Conservation (phyloP, 2,113 vertebrate species). For the Oryzias javanicus region DNA sequence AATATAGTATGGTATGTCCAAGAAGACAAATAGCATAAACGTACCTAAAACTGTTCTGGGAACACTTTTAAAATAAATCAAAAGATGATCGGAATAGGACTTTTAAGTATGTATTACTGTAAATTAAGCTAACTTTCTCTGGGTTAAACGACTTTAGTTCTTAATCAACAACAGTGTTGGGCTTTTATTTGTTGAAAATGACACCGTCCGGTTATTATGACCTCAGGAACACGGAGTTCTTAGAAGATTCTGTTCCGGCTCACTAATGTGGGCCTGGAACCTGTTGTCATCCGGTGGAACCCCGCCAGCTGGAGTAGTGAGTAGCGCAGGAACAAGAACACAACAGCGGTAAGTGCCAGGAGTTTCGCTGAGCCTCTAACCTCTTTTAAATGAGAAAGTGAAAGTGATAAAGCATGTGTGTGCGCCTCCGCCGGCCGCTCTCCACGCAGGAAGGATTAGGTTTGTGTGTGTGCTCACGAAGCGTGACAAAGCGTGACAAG, state of each 20-base stretch:
- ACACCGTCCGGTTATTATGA: too few species aligned
- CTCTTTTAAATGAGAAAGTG: conserved; percentile 55
- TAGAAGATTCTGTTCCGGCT: conserved; percentile 32
- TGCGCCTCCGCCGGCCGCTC: conserved; percentile 29
- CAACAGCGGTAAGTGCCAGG: conserved; percentile 53
- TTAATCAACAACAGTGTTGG: too few species aligned
- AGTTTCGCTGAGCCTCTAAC: conserved; percentile 40
- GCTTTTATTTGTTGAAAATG: too few species aligned
- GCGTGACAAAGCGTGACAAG: conserved; percentile 29
- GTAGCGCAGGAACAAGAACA: conserved; percentile 40
- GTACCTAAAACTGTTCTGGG: neutral
- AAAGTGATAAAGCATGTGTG: conserved; percentile 49
- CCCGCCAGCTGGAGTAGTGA: conserved; percentile 24
- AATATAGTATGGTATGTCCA: too few species aligned
- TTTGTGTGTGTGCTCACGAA: conserved; percentile 27
- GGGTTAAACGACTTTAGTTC: conserved; percentile 5
- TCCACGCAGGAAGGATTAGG: conserved; percentile 13
- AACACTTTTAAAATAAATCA: too few species aligned
- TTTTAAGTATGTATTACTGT: too few species aligned
- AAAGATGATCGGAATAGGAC: too few species aligned
- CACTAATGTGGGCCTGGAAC: conserved; percentile 21
- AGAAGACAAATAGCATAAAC: too few species aligned
- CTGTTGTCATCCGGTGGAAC: conserved; percentile 49
- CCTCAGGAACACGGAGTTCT: conserved; percentile 4
- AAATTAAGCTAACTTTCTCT: too few species aligned